Percentiles rank a stretch among this genome's conserved stretches.
Conservation (phyloP, 1,140 invertebrate genomes). For the Eupeodes corollae region DNA sequence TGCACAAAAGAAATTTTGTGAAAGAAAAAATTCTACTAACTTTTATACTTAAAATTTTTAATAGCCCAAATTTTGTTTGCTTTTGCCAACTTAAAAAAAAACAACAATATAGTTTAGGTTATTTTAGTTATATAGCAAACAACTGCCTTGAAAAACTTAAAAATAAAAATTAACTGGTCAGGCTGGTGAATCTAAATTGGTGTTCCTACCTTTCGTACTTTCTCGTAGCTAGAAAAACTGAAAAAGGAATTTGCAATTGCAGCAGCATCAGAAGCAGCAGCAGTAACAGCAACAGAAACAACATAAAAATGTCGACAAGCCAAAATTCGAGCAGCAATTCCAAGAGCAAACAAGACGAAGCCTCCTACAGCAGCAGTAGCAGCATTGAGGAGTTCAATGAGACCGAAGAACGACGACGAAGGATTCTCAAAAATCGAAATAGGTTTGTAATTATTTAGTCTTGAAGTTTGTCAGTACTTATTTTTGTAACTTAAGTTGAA, state of each 20-base stretch:
- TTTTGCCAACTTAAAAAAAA: too few species aligned
- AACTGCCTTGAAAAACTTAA: too few species aligned
- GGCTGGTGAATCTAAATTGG: too few species aligned
- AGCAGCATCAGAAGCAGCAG: conserved; percentile 21
- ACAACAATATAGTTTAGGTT: too few species aligned
- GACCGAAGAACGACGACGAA: conserved; percentile 44
- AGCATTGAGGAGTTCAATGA: conserved; percentile 56
- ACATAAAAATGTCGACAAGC: conserved; percentile 11
- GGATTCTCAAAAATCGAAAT: conserved; percentile 53
- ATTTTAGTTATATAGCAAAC: too few species aligned
- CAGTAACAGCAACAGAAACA: conserved; percentile 12
- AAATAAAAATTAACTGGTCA: too few species aligned
- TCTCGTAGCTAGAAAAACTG: conserved; percentile 9
- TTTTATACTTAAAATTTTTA: too few species aligned
- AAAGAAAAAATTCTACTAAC: neutral
- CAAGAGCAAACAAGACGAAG: conserved; percentile 1
- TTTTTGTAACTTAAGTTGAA: too few species aligned
- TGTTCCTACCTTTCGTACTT: too few species aligned
- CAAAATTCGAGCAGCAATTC: neutral
- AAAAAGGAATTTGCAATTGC: conserved; percentile 26
- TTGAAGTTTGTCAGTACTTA: too few species aligned
- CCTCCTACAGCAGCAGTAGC: conserved; percentile 50
- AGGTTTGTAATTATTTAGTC: conserved; percentile 37
- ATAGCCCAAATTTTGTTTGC: too few species aligned
- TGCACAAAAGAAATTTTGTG: neutral